These are phyloP conservation scores for Rhipidura dahli DNA, from an alignment of 2,113 vertebrate genomes.

Conservation along the genomic window DNA sequence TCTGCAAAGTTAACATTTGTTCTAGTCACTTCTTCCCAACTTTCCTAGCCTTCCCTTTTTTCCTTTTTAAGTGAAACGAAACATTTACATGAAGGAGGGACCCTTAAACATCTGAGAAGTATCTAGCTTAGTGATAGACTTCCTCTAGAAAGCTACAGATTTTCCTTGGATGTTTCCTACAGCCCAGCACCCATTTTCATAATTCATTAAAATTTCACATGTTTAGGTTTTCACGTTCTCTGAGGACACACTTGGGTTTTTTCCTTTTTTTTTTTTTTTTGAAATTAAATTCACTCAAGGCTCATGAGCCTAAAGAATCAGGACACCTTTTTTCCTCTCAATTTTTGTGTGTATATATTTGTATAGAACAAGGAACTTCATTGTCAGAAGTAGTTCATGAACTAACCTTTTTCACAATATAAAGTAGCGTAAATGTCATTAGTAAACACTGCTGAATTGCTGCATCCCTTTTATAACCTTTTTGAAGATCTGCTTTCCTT, in stretches of 20 bases:
- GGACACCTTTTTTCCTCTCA: not conserved
- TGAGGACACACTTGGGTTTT: not conserved
- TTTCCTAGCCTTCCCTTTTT: not conserved
- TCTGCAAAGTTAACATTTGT: not conserved
- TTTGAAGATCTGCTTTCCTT: not conserved
- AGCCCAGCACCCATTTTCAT: not conserved
- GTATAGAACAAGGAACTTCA: not conserved
- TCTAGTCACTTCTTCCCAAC: not conserved
- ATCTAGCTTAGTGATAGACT: not conserved
- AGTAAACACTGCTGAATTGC: not conserved
- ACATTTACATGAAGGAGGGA: not conserved
- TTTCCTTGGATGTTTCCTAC: not conserved
- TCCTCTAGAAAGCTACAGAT: not conserved
- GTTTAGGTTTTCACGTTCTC: not conserved
- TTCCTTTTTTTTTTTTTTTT: not conserved
- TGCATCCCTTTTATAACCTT: not conserved
- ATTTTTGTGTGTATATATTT: not conserved
- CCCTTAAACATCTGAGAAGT: not conserved
- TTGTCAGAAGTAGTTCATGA: not conserved
- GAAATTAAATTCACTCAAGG: not conserved
- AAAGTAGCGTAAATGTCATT: not conserved
- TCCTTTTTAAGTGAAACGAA: not conserved
- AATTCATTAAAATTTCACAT: not conserved
- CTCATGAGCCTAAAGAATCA: not conserved
- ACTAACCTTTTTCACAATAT: not conserved